phyloP scores from a whole-genome alignment of 2,113 vertebrate species.

The Microcebus tavaratra region DNA sequence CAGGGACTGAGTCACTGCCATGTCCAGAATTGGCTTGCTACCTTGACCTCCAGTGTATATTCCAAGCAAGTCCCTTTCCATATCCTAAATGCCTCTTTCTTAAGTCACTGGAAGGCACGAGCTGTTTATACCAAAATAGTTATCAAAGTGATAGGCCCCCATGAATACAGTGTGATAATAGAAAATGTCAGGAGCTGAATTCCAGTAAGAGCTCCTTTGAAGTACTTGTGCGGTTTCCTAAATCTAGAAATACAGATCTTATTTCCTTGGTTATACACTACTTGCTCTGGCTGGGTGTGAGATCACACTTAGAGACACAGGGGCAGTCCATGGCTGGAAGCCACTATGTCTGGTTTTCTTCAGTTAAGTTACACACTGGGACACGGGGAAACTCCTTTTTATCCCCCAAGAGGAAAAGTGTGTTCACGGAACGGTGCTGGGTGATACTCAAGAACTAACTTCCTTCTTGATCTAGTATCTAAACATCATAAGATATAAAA shows the following conservation, averaged over 20 bases:
- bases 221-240: neutral
- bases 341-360: neutral
- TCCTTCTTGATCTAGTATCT: neutral
- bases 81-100: neutral
- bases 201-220: neutral
- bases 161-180: neutral
- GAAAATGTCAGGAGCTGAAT: slow-evolving; percentile 32
- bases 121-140: neutral
- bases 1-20: neutral
- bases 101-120: neutral
- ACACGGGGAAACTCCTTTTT: neutral
- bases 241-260: neutral
- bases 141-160: neutral
- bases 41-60: neutral
- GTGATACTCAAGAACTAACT: neutral
- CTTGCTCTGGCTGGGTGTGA: slow-evolving; percentile 8
- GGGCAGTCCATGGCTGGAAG: neutral
- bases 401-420: neutral
- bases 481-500: slow-evolving; percentile 6
- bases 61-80: neutral
- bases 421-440: neutral
- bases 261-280: slow-evolving; percentile 11
- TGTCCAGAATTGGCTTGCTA: accelerated
- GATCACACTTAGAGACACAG: slow-evolving; percentile 6
- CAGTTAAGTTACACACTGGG: neutral